Percentiles rank a stretch among this genome's conserved stretches.
Evolutionary conservation across 2,113 vertebrate genomes (phyloP).

Genomic region (Garra rufa): DNA sequence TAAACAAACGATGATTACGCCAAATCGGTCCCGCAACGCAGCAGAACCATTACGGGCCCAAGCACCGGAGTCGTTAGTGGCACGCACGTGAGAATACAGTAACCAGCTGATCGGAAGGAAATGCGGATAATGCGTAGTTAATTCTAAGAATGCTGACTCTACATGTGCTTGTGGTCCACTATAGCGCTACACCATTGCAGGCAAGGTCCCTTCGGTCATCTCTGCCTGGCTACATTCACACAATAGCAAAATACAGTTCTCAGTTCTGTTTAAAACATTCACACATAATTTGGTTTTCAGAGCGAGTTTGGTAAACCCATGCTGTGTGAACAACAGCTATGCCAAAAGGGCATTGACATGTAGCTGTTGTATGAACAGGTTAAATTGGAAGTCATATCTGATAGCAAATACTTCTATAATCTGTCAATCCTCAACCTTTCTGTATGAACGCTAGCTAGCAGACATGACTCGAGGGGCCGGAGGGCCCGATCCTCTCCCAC

Average conservation of each 20-base stretch:
- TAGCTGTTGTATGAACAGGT: neutral
- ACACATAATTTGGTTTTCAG: neutral
- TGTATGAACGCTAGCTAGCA: constrained; percentile 57
- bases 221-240: neutral
- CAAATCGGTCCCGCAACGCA: constrained; percentile 55
- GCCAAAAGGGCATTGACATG: neutral
- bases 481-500: constrained; percentile 64
- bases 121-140: constrained; percentile 21
- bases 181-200: neutral
- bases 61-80: constrained; percentile 43
- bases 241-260: neutral
- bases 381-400: neutral
- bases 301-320: neutral
- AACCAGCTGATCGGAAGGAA: constrained; percentile 19
- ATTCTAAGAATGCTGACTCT: constrained; percentile 10
- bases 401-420: neutral
- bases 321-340: neutral
- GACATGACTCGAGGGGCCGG: constrained; percentile 53
- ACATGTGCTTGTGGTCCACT: neutral
- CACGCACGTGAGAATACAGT: constrained; percentile 41
- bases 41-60: constrained; percentile 28
- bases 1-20: constrained; percentile 58
- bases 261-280: neutral
- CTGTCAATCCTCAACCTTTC: neutral
- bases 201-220: neutral